These are phyloP conservation scores for Morpho helenor DNA, from an alignment of 2,888 invertebrate genomes.

Conservation along the genomic window DNA sequence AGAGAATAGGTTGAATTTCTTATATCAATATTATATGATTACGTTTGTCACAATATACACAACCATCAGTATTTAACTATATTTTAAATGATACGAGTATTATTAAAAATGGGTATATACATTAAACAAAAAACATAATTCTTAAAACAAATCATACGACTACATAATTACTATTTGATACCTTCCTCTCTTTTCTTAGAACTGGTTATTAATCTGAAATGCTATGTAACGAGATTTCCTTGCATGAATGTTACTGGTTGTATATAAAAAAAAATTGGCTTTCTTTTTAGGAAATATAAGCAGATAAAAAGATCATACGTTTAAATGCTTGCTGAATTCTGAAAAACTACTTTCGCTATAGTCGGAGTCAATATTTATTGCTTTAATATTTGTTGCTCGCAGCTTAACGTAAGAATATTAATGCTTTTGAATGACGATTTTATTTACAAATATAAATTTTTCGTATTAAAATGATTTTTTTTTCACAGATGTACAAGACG, in stretches of 20 bases:
- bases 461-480: slow-evolving; percentile 69
- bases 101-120: background rate
- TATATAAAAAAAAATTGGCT: slow-evolving; percentile 19
- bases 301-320: slow-evolving; percentile 15
- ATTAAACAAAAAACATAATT: background rate
- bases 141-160: slow-evolving; percentile 3
- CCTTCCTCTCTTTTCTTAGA: slow-evolving; percentile 3
- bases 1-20: too few relatives aligned
- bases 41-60: too few relatives aligned
- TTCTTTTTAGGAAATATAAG: slow-evolving; percentile 10
- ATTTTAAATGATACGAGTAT: too few relatives aligned
- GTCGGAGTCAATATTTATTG: slow-evolving; percentile 10
- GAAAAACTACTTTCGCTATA: slow-evolving; percentile 16
- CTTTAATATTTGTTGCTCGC: slow-evolving; percentile 18
- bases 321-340: slow-evolving; percentile 19
- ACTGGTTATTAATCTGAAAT: slow-evolving; percentile 22
- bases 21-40: too few relatives aligned
- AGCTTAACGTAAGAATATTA: slow-evolving; percentile 8
- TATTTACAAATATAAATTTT: slow-evolving; percentile 1
- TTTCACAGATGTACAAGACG: slow-evolving; percentile 86
- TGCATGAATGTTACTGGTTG: slow-evolving; percentile 66
- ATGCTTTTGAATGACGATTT: slow-evolving; percentile 20
- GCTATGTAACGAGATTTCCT: slow-evolving; percentile 73
- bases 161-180: slow-evolving; percentile 8
- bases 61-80: too few relatives aligned